Evolutionary conservation across 37 sponge, comb jelly and placozoan species (phyloP), one percentile per base, ranked within the genome.

Genomic region (Mnemiopsis leidyi): DNA sequence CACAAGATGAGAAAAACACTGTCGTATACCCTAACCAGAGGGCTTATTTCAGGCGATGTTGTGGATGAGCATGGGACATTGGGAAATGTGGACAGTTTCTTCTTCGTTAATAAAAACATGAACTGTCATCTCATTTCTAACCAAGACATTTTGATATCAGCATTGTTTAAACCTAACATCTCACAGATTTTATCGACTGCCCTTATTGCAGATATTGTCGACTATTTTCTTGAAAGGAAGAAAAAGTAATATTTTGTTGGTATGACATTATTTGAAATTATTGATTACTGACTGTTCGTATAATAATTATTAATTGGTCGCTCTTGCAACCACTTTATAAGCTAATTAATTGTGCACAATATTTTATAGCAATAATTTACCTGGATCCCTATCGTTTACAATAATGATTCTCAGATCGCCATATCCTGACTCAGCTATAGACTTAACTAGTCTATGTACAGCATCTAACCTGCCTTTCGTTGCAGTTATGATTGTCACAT

Each of bases 91-190:
- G 25, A 85, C 21, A 23, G 29, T 1, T 85, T 85, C 90, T 85
- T 85, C 23, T 23, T 33, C 18, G 61, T 85, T 2, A 40, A 38
- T n/a, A 40, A 85, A 29, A 85, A 85, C 26, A 40, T 40, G 23
- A 85, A 85, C 26, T 85, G 90, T 85, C 90, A 85, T 18, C 7
- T 85, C 3, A n/a, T 85, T 28, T 35, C 38, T 0, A 85, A 85
- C 25, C 38, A 37, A 32, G 90, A 40, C 0, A 40, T 33, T 39
- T 23, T 85, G 26, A 37, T 85, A 25, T 28, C 90, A 39, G 90
- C 90, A 23, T 25, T 85, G 0, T 16, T 85, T 16, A 85, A 85
- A 39, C 90, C 90, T n/a, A n/a, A 18, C 26, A 23, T 85, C 0
- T 40, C 90, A 40, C 90, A 85, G 39, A 40, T 85, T 40, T 23